Conservation (phyloP, 2,888 invertebrate species). For the Sesamia inferens region DNA sequence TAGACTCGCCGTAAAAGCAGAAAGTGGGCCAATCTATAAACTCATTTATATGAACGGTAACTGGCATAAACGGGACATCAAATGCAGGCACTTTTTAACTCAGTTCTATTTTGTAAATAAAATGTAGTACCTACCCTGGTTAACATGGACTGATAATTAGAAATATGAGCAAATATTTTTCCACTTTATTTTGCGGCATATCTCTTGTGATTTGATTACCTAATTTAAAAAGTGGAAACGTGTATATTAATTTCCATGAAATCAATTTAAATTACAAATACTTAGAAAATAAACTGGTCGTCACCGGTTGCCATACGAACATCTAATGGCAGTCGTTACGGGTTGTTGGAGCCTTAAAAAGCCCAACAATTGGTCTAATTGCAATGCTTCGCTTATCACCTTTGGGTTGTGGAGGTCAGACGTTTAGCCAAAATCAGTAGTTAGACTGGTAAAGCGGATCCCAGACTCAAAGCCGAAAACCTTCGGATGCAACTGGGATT, state of each 20-base stretch:
- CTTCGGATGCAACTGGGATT: too few species aligned
- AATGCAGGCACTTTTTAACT: constrained; percentile 54
- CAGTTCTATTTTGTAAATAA: constrained; percentile 47
- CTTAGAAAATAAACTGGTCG: too few species aligned
- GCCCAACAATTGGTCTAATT: too few species aligned
- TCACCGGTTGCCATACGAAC: too few species aligned
- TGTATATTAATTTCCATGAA: not conserved
- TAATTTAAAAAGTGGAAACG: constrained; percentile 1
- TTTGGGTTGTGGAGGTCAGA: too few species aligned
- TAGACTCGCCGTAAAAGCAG: constrained; percentile 65
- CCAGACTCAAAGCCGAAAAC: too few species aligned
- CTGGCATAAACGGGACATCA: constrained; percentile 71
- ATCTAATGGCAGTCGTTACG: too few species aligned
- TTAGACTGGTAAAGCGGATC: too few species aligned
- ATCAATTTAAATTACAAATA: constrained; percentile 1
- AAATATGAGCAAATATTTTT: constrained; percentile 16
- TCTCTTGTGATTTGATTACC: not conserved
- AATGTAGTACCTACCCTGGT: constrained; percentile 11
- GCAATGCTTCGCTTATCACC: too few species aligned
- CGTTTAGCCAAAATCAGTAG: too few species aligned
- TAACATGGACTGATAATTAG: constrained; percentile 36
- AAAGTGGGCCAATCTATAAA: constrained; percentile 79
- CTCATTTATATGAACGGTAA: constrained; percentile 77
- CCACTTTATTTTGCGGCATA: not conserved
- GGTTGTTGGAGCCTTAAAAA: too few species aligned